Evolutionary conservation across 2,113 vertebrate genomes (phyloP), one percentile per base, ranked within the genome.

Genomic region (Notiomystis cincta): DNA sequence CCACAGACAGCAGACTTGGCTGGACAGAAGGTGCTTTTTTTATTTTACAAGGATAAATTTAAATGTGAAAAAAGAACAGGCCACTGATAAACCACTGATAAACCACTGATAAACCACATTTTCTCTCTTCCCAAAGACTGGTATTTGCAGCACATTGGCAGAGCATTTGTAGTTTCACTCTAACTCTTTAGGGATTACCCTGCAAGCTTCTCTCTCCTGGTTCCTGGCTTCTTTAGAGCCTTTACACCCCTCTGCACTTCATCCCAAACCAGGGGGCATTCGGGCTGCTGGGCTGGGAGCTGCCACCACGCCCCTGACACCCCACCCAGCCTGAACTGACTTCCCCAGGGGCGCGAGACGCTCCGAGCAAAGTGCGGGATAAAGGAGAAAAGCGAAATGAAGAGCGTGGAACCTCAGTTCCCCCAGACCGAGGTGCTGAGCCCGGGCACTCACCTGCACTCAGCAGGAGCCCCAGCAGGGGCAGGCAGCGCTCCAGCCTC

Each of bases 371-470:
- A 66, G n/a, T 1, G 11, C 35, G 8, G 12, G 48, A 50, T 62
- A 16, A 75, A 77, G 50, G 8, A 1, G 11, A 30, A 30, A 70
- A n/a, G 7, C 15, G 1, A 38, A 66, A 38, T 3, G 0, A 1
- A 42, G 37, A 0, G 3, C 1, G 16, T 24, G 47, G 31, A 11
- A 25, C 48, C 51, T n/a, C n/a, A n/a, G n/a, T n/a, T n/a, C n/a
- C n/a, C n/a, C n/a, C n/a, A n/a, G n/a, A n/a, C n/a, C n/a, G n/a
- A n/a, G n/a, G n/a, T n/a, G n/a, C n/a, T n/a, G n/a, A n/a, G n/a
- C n/a, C n/a, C n/a, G n/a, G 91, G 70, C 37, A 64, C 97, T 97
- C 78, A 97, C 97, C 71, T 38, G 12, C 30, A 4, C 65, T 77
- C 19, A 97, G 67, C 86, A 96, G 75, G 16, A 97, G 84, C 10